Percentiles rank a stretch among this genome's conserved stretches.
Evolutionary conservation across 2,113 vertebrate genomes (phyloP).

Genomic region (Capreolus pygargus): DNA sequence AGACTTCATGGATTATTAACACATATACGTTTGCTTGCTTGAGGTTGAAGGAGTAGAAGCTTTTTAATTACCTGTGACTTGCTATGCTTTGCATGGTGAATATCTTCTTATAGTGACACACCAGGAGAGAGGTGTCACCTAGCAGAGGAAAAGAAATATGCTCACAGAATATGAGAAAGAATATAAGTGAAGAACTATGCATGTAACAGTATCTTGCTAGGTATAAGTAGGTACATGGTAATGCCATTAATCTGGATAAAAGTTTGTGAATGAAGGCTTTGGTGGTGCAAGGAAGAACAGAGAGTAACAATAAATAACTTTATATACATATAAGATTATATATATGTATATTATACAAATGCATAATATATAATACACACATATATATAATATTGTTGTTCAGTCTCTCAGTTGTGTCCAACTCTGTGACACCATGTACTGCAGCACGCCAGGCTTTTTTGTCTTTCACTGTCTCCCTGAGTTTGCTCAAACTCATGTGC

Average conservation of each 20-base stretch:
- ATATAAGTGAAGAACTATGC: background rate
- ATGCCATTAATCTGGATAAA: background rate
- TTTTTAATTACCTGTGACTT: background rate
- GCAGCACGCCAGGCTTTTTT: background rate
- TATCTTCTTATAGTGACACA: background rate
- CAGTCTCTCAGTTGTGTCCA: background rate
- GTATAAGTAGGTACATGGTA: background rate
- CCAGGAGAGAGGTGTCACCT: background rate
- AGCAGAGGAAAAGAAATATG: background rate
- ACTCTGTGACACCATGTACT: background rate
- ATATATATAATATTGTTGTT: background rate
- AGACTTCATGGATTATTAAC: background rate
- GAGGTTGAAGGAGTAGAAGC: background rate
- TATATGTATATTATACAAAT: background rate
- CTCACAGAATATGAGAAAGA: background rate
- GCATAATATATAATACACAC: too few relatives aligned
- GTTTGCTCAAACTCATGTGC: background rate
- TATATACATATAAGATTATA: background rate
- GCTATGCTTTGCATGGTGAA: background rate
- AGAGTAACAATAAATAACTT: background rate
- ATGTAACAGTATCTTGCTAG: background rate
- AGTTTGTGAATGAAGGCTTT: background rate
- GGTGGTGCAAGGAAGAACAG: background rate
- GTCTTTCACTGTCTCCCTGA: background rate
- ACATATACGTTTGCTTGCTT: background rate